Evolutionary conservation across 2,797 vertebrate genomes (phyloP), one percentile per base, ranked within the genome.

Genomic region (Chloroceryle inda): DNA sequence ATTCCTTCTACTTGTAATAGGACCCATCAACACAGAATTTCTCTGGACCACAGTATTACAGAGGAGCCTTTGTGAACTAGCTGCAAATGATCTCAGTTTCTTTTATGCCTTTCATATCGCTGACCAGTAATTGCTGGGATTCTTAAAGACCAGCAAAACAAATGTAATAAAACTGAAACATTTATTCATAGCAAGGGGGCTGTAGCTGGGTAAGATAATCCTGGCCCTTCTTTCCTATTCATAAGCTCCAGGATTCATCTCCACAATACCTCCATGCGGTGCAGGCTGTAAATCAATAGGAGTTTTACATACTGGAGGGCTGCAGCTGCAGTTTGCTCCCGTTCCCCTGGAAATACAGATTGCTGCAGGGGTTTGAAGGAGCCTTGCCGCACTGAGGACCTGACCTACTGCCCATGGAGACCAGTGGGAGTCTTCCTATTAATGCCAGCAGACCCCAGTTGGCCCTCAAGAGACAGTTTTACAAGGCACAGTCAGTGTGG

Each of bases 1-100:
- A 89, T 74, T 83, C 29, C 88, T 91, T 55, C 49, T 74, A 64
- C 74, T 88, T 40, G 66, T 84, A 96, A 94, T 37, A 82, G 77
- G 79, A 91, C 21, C 63, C 80, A 82, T 86, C 84, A 93, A 62
- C 88, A 74, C 27, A 53, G 71, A 35, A 53, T 79, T 92, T 49
- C 69, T 76, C 73, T 59, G 62, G 52, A 63, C 19, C 47, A 50
- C 40, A 10, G 3, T 78, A 37, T 49, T 86, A 79, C 3, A 87
- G 88, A 84, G 47, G 5, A 75, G 76, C 55, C 77, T 83, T 90
- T 94, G 94, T 95, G 71, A 83, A 23, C 38, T 16, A 16, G 17
- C 62, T 96, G 35, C 56, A 94, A 93, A 91, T 27, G 40, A 84
- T 83, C 91, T 62, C 50, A 0, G 5, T 69, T 67, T 45, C 78